phyloP scores from a whole-genome alignment of 2,888 invertebrate species.

The Cantharis flavilabris region DNA sequence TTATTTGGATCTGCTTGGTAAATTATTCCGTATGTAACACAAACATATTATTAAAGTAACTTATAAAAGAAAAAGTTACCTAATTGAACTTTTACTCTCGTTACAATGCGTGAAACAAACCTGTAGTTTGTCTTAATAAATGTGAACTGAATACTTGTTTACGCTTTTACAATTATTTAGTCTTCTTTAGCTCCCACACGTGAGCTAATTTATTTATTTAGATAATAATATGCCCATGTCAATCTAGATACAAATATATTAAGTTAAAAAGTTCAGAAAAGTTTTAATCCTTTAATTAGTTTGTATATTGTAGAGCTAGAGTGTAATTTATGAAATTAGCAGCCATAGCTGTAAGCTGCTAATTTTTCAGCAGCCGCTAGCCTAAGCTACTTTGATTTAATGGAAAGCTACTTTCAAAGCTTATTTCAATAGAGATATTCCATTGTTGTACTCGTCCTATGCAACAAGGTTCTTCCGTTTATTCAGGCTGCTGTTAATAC shows the following conservation, averaged over 20 bases:
- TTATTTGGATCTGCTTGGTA: not conserved
- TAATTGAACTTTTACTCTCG: not conserved
- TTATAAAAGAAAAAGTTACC: not conserved
- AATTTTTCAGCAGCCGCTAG: not conserved
- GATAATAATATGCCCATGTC: too few species aligned
- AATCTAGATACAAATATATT: too few species aligned
- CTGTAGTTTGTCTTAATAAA: not conserved
- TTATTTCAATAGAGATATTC: not conserved
- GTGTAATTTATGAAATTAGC: too few species aligned
- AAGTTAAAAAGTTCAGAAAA: not conserved
- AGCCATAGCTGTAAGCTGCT: not conserved
- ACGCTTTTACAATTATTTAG: not conserved
- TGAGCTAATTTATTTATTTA: not conserved
- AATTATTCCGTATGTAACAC: not conserved
- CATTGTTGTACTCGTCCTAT: not conserved
- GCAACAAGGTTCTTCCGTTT: not conserved
- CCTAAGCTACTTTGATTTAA: not conserved
- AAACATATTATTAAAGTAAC: not conserved
- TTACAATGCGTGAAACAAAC: not conserved
- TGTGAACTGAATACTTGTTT: not conserved
- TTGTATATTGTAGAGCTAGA: not conserved
- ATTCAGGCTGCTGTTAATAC: too few species aligned
- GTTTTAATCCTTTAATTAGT: not conserved
- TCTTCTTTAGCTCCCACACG: not conserved
- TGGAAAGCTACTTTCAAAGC: not conserved